phyloP scores from a whole-genome alignment of 2,888 invertebrate species.

The Nemurella pictetii region DNA sequence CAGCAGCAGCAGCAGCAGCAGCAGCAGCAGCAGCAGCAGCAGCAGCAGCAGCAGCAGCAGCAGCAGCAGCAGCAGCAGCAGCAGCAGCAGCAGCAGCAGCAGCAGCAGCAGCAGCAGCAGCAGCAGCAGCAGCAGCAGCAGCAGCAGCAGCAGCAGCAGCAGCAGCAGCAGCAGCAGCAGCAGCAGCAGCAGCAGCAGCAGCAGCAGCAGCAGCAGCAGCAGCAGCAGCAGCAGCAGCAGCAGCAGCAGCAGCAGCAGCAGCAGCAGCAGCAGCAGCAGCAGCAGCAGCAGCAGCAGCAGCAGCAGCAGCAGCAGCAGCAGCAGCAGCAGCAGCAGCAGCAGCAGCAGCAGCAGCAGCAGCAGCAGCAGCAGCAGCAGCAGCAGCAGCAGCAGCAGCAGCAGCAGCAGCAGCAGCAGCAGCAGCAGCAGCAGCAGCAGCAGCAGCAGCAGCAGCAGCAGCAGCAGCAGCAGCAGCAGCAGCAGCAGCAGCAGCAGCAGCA shows the following conservation, averaged over 20 bases:
- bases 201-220: background rate
- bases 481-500: slow-evolving; percentile 12
- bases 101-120: background rate
- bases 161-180: slow-evolving; percentile 11
- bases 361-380: background rate
- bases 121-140: slow-evolving; percentile 3
- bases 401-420: slow-evolving; percentile 26
- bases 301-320: background rate
- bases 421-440: slow-evolving; percentile 18
- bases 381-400: background rate
- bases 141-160: slow-evolving; percentile 12
- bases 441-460: slow-evolving; percentile 12
- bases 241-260: slow-evolving; percentile 3
- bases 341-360: slow-evolving; percentile 25
- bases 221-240: background rate
- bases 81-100: slow-evolving; percentile 3
- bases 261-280: slow-evolving; percentile 7
- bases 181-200: slow-evolving; percentile 16
- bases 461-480: slow-evolving; percentile 17
- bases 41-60: slow-evolving; percentile 29
- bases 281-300: slow-evolving; percentile 11
- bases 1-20: slow-evolving; percentile 27
- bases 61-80: slow-evolving; percentile 10
- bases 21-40: slow-evolving; percentile 11
- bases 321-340: slow-evolving; percentile 13